These are phyloP conservation scores for Pagrus major DNA, from an alignment of 2,113 vertebrate genomes.

Conservation along the genomic window DNA sequence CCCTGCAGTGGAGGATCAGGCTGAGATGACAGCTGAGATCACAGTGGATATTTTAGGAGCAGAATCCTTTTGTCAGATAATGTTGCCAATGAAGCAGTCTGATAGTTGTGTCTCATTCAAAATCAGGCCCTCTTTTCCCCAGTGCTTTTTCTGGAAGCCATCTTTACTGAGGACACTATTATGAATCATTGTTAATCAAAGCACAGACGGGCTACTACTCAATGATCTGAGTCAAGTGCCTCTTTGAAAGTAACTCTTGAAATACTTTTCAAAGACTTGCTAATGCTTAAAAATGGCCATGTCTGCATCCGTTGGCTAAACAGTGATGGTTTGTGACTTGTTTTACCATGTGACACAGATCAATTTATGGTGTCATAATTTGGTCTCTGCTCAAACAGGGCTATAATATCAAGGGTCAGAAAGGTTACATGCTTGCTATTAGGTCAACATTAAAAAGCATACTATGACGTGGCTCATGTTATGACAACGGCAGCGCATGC, in stretches of 20 bases:
- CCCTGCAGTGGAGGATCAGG: conserved; percentile 23
- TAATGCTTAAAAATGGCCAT: not conserved
- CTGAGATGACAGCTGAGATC: not conserved
- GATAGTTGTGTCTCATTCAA: conserved; percentile 1
- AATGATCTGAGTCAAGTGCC: not conserved
- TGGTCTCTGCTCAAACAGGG: no score
- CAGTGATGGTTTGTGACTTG: not conserved
- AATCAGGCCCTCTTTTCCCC: not conserved
- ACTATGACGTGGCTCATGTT: no score
- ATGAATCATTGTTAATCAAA: not conserved
- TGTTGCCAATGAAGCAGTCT: not conserved
- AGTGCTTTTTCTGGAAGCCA: not conserved
- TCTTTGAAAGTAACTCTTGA: not conserved
- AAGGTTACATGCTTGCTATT: no score
- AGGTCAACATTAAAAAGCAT: no score
- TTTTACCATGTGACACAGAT: no score
- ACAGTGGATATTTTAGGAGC: conserved; percentile 11
- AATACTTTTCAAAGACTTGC: not conserved
- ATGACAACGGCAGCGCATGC: no score
- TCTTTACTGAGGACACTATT: not conserved
- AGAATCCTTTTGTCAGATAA: conserved; percentile 9
- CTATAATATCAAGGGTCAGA: no score
- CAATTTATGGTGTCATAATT: no score
- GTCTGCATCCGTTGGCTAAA: not conserved
- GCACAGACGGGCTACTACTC: not conserved